Evolutionary conservation across 2,113 vertebrate genomes (phyloP).

Genomic region (Sturnira hondurensis): DNA sequence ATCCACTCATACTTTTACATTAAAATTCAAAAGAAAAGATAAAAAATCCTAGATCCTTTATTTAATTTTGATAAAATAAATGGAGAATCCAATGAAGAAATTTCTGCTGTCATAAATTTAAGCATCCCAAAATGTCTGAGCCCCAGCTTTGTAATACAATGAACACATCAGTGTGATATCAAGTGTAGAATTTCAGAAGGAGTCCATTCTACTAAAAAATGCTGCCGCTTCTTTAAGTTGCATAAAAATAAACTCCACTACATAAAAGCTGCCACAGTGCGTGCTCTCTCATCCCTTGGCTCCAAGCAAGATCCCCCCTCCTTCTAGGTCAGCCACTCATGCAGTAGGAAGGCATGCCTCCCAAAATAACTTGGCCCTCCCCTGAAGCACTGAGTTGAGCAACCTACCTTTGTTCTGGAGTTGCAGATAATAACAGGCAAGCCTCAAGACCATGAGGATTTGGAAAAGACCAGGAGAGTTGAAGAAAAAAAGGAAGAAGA

Average conservation of each 20-base stretch:
- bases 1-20: constrained; percentile 69
- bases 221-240: constrained; percentile 75
- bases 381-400: constrained; percentile 83
- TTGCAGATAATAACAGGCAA: constrained; percentile 88
- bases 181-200: constrained; percentile 45
- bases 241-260: constrained; percentile 77
- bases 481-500: constrained; percentile 64
- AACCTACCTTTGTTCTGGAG: constrained; percentile 91
- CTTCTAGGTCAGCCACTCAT: constrained; percentile 82
- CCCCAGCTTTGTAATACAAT: neutral
- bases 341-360: constrained; percentile 82
- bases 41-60: constrained; percentile 37
- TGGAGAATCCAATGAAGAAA: constrained; percentile 60
- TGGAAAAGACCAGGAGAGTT: constrained; percentile 86
- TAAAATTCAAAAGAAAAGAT: constrained; percentile 13
- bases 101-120: constrained; percentile 56
- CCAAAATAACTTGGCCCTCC: constrained; percentile 85
- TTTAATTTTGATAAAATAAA: constrained; percentile 65
- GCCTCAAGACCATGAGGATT: constrained; percentile 90
- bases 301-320: constrained; percentile 55
- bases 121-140: constrained; percentile 22
- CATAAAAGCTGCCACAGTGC: constrained; percentile 71
- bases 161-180: constrained; percentile 50
- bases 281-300: constrained; percentile 67
- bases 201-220: constrained; percentile 42